Evolutionary conservation across 2,888 invertebrate genomes (phyloP).

Genomic region (Poecilobothrus nobilitatus): DNA sequence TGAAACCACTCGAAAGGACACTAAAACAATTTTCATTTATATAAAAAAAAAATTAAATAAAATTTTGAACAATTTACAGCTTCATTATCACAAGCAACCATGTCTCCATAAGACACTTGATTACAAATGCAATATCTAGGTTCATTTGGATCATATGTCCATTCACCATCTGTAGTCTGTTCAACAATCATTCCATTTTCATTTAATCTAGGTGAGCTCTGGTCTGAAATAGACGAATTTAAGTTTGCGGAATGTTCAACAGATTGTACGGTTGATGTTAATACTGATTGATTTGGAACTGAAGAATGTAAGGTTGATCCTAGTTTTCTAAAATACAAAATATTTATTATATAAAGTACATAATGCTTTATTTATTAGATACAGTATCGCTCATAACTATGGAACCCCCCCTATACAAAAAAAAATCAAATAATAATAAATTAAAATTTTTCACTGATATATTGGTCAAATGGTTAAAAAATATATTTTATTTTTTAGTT

Average conservation of each 20-base stretch:
- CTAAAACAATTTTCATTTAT: conserved; percentile 46
- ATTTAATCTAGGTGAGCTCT: conserved; percentile 24
- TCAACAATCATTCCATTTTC: conserved; percentile 40
- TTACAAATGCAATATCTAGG: conserved; percentile 94
- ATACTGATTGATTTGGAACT: conserved; percentile 35
- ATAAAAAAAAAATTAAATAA: conserved; percentile 13
- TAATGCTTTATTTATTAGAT: too few species aligned
- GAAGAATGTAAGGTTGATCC: conserved; percentile 26
- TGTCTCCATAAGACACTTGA: conserved; percentile 94
- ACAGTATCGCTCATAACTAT: too few species aligned
- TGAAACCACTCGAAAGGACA: conserved; percentile 99
- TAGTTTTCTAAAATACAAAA: conserved; percentile 29
- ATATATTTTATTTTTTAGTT: too few species aligned
- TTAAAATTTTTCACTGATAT: neutral
- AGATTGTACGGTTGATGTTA: conserved; percentile 34
- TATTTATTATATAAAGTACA: too few species aligned
- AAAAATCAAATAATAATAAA: too few species aligned
- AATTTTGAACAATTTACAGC: conserved; percentile 56
- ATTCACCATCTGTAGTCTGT: conserved; percentile 59
- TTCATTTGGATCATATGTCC: conserved; percentile 94
- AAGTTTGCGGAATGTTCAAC: conserved; percentile 25
- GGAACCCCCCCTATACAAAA: too few species aligned
- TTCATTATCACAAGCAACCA: conserved; percentile 98
- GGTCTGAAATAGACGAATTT: neutral
- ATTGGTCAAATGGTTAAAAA: too few species aligned